phyloP scores from a whole-genome alignment of 2,888 invertebrate genomes.

The Galeopsomyia nigrocyanea region DNA sequence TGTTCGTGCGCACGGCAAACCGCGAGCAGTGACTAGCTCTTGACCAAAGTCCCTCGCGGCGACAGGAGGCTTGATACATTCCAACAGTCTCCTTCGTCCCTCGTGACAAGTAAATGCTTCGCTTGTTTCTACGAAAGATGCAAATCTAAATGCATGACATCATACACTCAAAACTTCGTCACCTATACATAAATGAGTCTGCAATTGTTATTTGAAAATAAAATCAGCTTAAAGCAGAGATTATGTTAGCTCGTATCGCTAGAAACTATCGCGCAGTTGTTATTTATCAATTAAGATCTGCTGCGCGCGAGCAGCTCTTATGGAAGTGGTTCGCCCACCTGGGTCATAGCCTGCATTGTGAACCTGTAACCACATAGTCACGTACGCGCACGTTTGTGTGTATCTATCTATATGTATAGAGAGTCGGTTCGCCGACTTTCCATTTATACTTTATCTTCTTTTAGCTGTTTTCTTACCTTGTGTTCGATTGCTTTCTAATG shows the following conservation, averaged over 20 bases:
- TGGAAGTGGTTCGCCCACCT: conserved; percentile 67
- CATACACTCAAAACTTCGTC: too few species aligned
- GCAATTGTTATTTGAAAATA: neutral
- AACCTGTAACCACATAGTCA: conserved; percentile 14
- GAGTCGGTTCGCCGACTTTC: conserved; percentile 31
- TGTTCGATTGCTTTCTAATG: conserved; percentile 18
- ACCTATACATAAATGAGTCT: neutral
- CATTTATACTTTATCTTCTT: conserved; percentile 40
- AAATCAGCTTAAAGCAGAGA: too few species aligned
- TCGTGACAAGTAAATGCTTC: neutral
- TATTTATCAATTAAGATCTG: conserved; percentile 19
- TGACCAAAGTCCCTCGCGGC: conserved; percentile 29
- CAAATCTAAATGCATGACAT: too few species aligned
- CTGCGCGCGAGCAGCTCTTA: conserved; percentile 48
- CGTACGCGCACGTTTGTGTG: neutral
- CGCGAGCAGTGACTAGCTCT: too few species aligned
- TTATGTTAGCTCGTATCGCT: too few species aligned
- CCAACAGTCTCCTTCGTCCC: neutral
- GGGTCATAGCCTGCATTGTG: conserved; percentile 30
- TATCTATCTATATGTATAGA: conserved; percentile 25
- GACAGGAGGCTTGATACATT: conserved; percentile 38
- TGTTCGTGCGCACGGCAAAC: too few species aligned
- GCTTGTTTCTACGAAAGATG: too few species aligned
- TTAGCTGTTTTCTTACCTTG: conserved; percentile 25
- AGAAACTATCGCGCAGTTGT: too few species aligned